A percentile compares a stretch with the other conserved stretches of the same genome.
Conservation (phyloP, 2,113 vertebrate genomes). For the Callaeas wilsoni region DNA sequence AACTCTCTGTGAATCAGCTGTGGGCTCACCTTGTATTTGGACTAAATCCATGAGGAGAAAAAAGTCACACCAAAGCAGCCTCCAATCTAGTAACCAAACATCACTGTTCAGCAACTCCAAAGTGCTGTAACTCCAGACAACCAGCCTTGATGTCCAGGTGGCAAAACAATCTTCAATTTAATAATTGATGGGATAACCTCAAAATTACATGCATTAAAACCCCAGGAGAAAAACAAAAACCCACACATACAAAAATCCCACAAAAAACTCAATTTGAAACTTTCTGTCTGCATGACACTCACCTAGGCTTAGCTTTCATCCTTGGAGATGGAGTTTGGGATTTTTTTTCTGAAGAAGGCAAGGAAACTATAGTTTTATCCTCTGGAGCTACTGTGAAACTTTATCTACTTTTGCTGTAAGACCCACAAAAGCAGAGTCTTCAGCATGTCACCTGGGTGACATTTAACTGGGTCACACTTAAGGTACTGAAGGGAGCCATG, state of each 20-base stretch:
- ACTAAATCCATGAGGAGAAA: background rate
- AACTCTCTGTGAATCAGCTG: background rate
- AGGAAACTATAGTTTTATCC: background rate
- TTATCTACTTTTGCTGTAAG: background rate
- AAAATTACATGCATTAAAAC: background rate
- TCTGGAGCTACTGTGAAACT: background rate
- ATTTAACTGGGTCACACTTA: background rate
- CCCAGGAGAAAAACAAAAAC: background rate
- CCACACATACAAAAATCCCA: rapidly evolving
- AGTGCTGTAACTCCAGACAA: background rate
- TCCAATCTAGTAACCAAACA: background rate
- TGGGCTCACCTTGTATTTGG: background rate
- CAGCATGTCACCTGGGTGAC: background rate
- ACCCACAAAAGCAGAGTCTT: background rate
- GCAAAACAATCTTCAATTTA: background rate
- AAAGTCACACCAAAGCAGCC: background rate
- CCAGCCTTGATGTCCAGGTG: background rate
- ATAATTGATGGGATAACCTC: background rate
- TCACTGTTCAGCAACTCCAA: background rate
- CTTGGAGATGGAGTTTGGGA: background rate
- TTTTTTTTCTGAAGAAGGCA: background rate
- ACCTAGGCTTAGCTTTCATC: slow-evolving; percentile 24
- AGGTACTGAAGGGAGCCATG: background rate
- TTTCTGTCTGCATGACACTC: background rate
- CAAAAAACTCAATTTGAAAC: rapidly evolving